Evolutionary conservation across 2,113 vertebrate genomes (phyloP).

Genomic region (Tachysurus fulvidraco): DNA sequence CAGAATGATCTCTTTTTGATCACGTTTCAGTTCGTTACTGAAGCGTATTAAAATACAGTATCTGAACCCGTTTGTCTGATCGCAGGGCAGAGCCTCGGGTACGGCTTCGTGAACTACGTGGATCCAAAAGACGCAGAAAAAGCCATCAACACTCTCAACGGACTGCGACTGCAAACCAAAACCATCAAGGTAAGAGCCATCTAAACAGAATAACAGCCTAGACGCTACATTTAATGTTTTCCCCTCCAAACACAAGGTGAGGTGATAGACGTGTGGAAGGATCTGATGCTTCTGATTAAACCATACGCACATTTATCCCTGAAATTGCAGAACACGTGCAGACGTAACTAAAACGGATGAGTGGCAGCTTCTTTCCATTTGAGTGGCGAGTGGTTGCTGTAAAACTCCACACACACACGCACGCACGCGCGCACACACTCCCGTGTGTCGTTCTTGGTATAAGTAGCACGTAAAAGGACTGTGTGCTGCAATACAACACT

Average conservation of each 20-base stretch:
- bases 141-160: constrained; percentile 96
- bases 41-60: neutral
- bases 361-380: neutral
- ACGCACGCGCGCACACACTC: neutral
- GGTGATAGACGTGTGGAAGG: neutral
- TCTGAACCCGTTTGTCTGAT: constrained; percentile 21
- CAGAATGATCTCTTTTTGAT: no score
- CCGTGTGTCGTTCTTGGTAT: neutral
- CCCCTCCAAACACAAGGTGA: no score
- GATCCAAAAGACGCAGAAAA: constrained; percentile 97
- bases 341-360: neutral
- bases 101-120: constrained; percentile 98
- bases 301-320: neutral
- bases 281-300: neutral
- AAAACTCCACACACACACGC: no score
- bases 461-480: neutral
- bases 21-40: neutral
- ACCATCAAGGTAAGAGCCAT: constrained; percentile 90
- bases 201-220: no score
- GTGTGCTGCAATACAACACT: neutral
- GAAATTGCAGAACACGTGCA: neutral
- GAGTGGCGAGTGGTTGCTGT: neutral
- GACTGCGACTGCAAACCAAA: constrained; percentile 98
- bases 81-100: constrained; percentile 95
- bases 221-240: no score